Base-by-base conservation (phyloP, 2,113 vertebrate species). In the Ceyx cyanopectus region DNA sequence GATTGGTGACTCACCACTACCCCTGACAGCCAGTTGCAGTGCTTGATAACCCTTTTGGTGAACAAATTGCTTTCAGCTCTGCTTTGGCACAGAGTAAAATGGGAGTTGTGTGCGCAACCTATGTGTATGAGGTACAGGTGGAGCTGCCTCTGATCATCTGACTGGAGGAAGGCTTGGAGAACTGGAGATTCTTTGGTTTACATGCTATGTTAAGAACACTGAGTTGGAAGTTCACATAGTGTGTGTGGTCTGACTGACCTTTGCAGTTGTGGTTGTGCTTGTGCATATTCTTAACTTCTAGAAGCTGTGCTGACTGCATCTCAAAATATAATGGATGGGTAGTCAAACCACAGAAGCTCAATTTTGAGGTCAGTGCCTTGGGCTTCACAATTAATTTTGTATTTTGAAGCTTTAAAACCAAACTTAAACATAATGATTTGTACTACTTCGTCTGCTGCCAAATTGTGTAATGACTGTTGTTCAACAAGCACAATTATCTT, bases 401-500 rank as follows among this genome's bases (percentile, higher is more conserved):
- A 83, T 95, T 93, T 92, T 86, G 76, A 96, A 94, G 85, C 84
- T 57, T 85, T 69, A 72, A 84, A 91, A 83, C 69, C 74, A 86
- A 89, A 86, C 91, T 48, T 91, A 81, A 92, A 84, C 81, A 58
- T 48, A 82, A 91, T 81, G 79, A 87, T 95, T 95, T 96, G 75
- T 91, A 77, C 65, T 90, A 16, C 69, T 83, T 87, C 69, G 70
- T n/a, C 67, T 89, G 61, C 86, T 95, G 90, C 87, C 87, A 95
- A 94, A 74, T 90, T 87, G 58, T 82, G 78, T 91, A 86, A 96
- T 95, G 87, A 85, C 79, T 96, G 94, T 91, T 96, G 75, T 95
- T 96, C 79, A 95, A 92, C 94, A 94, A 94, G 83, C 83, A 95
- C 81, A 97, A 89, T 94, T 92, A 93, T 88, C 77, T 94, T 88